Evolutionary conservation across 1,140 invertebrate genomes (phyloP).

Genomic region (Octopus sinensis): DNA sequence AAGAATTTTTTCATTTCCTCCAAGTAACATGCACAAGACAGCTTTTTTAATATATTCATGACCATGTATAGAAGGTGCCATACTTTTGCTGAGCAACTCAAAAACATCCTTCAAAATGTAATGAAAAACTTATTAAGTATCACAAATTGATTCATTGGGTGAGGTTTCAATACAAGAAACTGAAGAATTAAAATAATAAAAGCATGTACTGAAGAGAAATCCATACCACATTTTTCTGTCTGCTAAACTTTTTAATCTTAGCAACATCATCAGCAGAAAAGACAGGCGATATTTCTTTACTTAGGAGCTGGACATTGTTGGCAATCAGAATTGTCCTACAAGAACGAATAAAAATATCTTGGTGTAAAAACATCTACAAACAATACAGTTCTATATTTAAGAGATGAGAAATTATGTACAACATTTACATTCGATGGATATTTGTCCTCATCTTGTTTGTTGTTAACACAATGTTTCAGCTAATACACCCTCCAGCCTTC

Average conservation of each 20-base stretch:
- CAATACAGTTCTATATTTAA: too few relatives aligned
- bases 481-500: too few relatives aligned
- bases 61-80: constrained; percentile 97
- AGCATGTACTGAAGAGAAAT: not conserved
- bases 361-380: too few relatives aligned
- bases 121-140: not conserved
- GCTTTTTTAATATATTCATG: constrained; percentile 96
- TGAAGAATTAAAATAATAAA: not conserved
- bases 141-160: not conserved
- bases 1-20: constrained; percentile 92
- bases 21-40: constrained; percentile 89
- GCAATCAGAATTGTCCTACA: constrained; percentile 87
- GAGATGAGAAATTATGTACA: too few relatives aligned
- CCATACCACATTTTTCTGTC: constrained; percentile 61
- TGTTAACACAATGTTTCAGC: too few relatives aligned
- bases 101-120: constrained; percentile 73
- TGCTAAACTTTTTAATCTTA: constrained; percentile 82
- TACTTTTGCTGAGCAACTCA: constrained; percentile 82
- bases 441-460: too few relatives aligned
- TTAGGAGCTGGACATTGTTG: constrained; percentile 85
- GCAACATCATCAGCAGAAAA: constrained; percentile 86
- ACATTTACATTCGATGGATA: too few relatives aligned
- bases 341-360: constrained; percentile 18
- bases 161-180: not conserved
- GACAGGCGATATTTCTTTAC: constrained; percentile 78